Conservation (phyloP, 2,888 invertebrate genomes). For the Dugesia japonica region DNA sequence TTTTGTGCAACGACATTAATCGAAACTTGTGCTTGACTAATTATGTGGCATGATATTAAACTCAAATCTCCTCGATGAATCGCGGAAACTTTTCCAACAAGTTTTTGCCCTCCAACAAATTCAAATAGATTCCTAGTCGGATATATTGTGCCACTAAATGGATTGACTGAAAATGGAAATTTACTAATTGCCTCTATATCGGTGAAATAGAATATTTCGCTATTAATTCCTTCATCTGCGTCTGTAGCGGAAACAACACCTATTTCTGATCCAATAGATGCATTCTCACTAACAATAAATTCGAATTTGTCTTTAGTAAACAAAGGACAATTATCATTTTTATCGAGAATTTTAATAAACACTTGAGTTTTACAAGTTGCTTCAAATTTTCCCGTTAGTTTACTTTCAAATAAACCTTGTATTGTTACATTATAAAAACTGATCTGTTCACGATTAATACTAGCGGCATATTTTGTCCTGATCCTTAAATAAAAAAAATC, state of each 20-base stretch:
- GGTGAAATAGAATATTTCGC: conserved; percentile 17
- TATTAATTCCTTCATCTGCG: conserved; percentile 27
- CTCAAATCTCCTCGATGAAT: conserved; percentile 23
- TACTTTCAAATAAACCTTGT: conserved; percentile 7
- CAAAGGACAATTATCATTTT: conserved; percentile 33
- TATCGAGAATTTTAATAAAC: conserved; percentile 30
- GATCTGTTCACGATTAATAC: conserved; percentile 24
- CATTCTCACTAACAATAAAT: conserved; percentile 21
- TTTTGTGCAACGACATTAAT: not conserved
- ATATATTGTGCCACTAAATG: conserved; percentile 17
- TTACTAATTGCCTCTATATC: not conserved
- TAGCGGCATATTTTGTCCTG: conserved; percentile 24
- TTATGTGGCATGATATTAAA: conserved; percentile 6
- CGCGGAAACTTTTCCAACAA: not conserved
- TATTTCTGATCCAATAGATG: not conserved
- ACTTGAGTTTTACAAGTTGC: conserved; percentile 16
- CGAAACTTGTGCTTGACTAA: not conserved
- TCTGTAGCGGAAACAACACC: conserved; percentile 25
- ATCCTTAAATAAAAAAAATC: conserved; percentile 32
- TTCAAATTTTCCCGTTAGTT: not conserved
- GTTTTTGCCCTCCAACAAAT: not conserved
- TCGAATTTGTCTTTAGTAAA: conserved; percentile 21
- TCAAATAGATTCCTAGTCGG: not conserved
- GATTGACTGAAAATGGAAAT: conserved; percentile 20
- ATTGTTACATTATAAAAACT: conserved; percentile 21